Base-by-base conservation (phyloP, 2,888 invertebrate genomes). In the Rotaria macrura region DNA sequence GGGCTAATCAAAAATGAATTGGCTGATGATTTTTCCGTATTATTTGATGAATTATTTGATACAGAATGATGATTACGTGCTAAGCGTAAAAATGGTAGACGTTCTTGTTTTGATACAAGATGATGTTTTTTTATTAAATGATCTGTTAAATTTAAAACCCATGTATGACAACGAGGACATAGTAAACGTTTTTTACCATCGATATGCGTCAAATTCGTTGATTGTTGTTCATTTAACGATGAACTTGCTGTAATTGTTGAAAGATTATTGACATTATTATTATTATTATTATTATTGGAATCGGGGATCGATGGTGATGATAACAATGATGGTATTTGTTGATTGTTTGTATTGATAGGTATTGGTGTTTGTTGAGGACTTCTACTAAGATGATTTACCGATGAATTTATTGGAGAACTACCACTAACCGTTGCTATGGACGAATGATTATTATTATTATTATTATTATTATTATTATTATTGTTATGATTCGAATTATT, bases 121-220 rank as follows among this genome's bases (percentile, higher is more conserved):
- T 79, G 79, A 79, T 79, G 79, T 79, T 79, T 79, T n/a, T 79
- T 79, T 40, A 79, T 79, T 25, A 79, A 43, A 79, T 79, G 79
- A 79, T 79, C 79, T 7, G 79, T 79, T 79, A 79, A 79, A 79
- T 79, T 79, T 43, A 79, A 43, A 12, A 79, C 79, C 79, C 79
- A 79, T 40, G 79, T 79, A 79, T 40, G 12, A 79, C 79, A 79
- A 5, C 79, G 79, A 43, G 79, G 79, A 79, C 79, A 79, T 79
- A 79, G 4, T 43, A 79, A 43, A n/a, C 79, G 79, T 43, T 79
- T 79, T 79, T 79, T 79, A 40, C 79, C 79, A 79, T 79, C 79
- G 12, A 34, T 34, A 17, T 17, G 20, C n/a, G 43, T 14, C 25
- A 1, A 10, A 79, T 43, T 43, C 12, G 25, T 4, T 25, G 43